Base-by-base conservation (phyloP, 2,888 invertebrate genomes). In the Drosophila limbata region DNA sequence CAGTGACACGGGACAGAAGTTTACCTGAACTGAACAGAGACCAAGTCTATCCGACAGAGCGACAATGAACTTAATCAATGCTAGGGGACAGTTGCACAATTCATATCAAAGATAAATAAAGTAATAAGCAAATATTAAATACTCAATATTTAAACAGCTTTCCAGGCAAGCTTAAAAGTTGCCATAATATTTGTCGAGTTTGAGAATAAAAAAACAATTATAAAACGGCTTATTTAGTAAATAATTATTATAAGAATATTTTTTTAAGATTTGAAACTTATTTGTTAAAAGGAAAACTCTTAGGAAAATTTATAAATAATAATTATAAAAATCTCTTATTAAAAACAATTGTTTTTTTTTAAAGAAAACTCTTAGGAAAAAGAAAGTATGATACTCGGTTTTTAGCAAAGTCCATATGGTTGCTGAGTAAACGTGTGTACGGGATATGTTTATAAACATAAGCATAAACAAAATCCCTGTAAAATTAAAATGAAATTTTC, bases 61-160 rank as follows among this genome's bases (percentile, higher is more conserved):
- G 9, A 28, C 39, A 53, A 44, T 39, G 47, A 69, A 64, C 57
- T 64, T 63, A 75, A 65, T 69, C 79, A 64, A 55, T 64, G 78
- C 40, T 45, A 25, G 8, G 45, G 50, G 28, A 19, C 57, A 71
- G 42, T 67, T 57, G 44, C 42, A 40, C 62, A 51, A 63, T 60
- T 63, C 60, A 73, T 55, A 35, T 61, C 57, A 39, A 57, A 57
- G 19, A 19, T 44, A 62, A 62, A 47, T 11, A 33, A 35, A 57
- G 56, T 50, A 9, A 56, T 48, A 13, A 44, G 44, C 60, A 77
- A 66, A 64, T 63, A 63, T 52, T 57, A 5, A 50, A 56, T 62
- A 55, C 28, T 60, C 1, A 69, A 68, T 75, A 60, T 74, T 75
- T 74, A 52, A 51, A 60, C 45, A 75, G 77, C 73, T 62, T 73